Evolutionary conservation across 2,113 vertebrate genomes (phyloP), one percentile per base, ranked within the genome.

Genomic region (Callionymus lyra): DNA sequence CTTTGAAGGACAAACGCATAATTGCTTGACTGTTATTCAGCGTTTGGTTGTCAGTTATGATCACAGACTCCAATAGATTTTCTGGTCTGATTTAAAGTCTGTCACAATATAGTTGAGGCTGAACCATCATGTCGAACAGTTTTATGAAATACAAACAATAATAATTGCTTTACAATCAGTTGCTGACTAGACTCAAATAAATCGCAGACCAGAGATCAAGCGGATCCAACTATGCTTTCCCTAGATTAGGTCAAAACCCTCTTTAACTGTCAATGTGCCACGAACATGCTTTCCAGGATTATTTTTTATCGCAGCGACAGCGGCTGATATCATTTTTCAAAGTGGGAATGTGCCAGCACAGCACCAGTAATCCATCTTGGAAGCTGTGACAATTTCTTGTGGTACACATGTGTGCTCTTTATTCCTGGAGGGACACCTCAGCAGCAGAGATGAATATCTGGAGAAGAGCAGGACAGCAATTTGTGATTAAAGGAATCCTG

Each of bases 351-450:
- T 31, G 68, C 81, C 69, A 72, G 79, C 70, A 33, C 81, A 85
- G 82, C 81, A 83, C 41, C 59, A 70, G 83, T 84, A 81, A 86
- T 87, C 82, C 80, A 85, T 85, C 85, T 85, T 82, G 70, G 78
- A 80, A 80, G 76, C 74, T 74, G 65, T 64, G 74, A 81, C 81
- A 77, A 81, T 82, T 81, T 84, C 66, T 67, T 52, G 58, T 56
- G 48, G 69, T 80, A 82, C 80, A 76, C 67, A 75, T 77, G 76
- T 80, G 79, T 81, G 80, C 65, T 77, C 74, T 73, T 81, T 82
- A 82, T 83, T 79, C 83, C 82, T 79, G 59, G 64, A 81, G 82
- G 80, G 72, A 76, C 70, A 74, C 67, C 74, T 73, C 59, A 36
- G 75, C 72, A 55, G 67, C 70, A 41, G 60, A 82, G 82, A 84